Evolutionary conservation across 2,113 vertebrate species (phyloP).

Genomic region (Eulacestoma nigropectus): DNA sequence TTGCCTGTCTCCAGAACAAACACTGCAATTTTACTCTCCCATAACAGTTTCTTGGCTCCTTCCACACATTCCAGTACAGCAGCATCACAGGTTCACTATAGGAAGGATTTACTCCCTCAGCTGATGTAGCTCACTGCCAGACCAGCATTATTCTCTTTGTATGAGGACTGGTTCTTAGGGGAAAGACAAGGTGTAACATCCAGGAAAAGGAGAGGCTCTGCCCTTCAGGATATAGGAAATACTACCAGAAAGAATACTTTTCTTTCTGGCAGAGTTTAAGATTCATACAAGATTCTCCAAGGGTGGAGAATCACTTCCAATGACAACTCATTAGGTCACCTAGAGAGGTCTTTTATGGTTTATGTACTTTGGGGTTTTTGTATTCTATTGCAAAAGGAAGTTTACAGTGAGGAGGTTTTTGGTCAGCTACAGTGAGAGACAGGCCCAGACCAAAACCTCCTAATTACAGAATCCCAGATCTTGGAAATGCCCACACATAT

Average conservation of each 20-base stretch:
- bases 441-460: background rate
- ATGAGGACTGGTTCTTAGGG: background rate
- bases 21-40: conserved; percentile 36
- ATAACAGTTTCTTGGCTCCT: conserved; percentile 44
- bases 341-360: background rate
- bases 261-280: background rate
- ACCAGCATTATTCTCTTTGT: background rate
- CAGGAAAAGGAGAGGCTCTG: background rate
- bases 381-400: background rate
- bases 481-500: background rate
- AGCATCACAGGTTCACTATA: background rate
- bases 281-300: background rate
- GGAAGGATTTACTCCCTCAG: background rate
- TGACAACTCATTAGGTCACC: background rate
- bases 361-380: background rate
- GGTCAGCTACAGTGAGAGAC: background rate
- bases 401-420: background rate
- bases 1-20: conserved; percentile 14
- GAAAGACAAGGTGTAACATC: background rate
- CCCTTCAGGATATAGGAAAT: background rate
- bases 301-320: background rate
- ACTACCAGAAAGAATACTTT: background rate
- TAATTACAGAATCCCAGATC: background rate
- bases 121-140: background rate
- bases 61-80: background rate